Percentiles rank a stretch among this genome's conserved stretches.
Conservation (phyloP, 2,888 invertebrate genomes). For the Drosophila niveifrons region DNA sequence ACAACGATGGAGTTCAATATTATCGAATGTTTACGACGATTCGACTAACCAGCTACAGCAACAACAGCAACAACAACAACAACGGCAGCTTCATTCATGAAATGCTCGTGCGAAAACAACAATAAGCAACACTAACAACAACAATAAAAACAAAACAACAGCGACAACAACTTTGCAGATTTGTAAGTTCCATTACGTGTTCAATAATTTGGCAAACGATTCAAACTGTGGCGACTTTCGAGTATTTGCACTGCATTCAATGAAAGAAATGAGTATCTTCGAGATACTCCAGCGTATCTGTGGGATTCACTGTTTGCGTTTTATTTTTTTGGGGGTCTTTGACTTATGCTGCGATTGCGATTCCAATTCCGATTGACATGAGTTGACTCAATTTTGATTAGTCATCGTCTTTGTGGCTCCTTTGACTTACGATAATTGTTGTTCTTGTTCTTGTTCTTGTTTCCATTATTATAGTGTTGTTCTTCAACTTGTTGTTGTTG, state of each 20-base stretch:
- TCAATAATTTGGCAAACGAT: constrained; percentile 41
- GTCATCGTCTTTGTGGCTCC: constrained; percentile 68
- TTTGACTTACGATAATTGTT: constrained; percentile 27
- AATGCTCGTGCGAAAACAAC: constrained; percentile 58
- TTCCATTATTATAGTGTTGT: constrained; percentile 12
- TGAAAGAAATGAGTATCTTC: constrained; percentile 13
- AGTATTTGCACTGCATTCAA: constrained; percentile 58
- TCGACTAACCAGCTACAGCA: constrained; percentile 39
- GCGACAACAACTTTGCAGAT: constrained; percentile 27
- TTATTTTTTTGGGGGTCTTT: constrained; percentile 56
- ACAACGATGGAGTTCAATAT: constrained; percentile 60
- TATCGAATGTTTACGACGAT: constrained; percentile 57
- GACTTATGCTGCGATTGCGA: constrained; percentile 24
- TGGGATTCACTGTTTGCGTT: constrained; percentile 16
- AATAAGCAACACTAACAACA: constrained; percentile 42
- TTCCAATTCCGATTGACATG: constrained; percentile 35
- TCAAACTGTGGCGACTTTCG: constrained; percentile 16
- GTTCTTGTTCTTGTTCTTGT: constrained; percentile 5
- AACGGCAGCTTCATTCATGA: constrained; percentile 67
- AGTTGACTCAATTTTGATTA: constrained; percentile 60
- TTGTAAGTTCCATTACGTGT: constrained; percentile 57
- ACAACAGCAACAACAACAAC: constrained; percentile 16
- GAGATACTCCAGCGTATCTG: constrained; percentile 13
- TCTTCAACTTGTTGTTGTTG: not conserved
- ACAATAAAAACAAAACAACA: constrained; percentile 24